Base-by-base conservation (phyloP, 2,888 invertebrate genomes). In the Xylota sylvarum region DNA sequence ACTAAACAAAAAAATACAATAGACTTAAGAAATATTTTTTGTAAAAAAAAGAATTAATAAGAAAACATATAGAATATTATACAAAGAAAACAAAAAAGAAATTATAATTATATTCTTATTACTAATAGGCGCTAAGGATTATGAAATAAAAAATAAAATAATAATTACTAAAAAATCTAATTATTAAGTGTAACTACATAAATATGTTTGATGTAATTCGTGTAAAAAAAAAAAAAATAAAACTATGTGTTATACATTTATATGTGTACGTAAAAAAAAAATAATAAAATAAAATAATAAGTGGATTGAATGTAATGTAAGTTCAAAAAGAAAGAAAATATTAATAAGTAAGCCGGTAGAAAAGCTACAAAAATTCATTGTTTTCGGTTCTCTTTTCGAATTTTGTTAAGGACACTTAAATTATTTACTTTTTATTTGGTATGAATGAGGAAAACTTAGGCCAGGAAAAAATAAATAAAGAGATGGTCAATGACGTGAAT, bases 31-130 rank as follows among this genome's bases (percentile, higher is more conserved):
- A 80, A 60, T 85, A 85, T 85, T 85, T 85, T 85, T 85, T 81
- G 80, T 85, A 81, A 76, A 85, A 80, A n/a, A 80, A 56, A 27
- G 64, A 55, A 77, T 67, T 40, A 40, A 67, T 62, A 55, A 80
- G 32, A n/a, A 65, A 62, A 19, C 19, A n/a, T 50, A 62, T 56
- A 70, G 56, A 65, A 80, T 65, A 76, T 58, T 84, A 84, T 85
- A 76, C 60, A 79, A 65, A 84, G 46, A 46, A 65, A 55, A 77
- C 30, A 43, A 64, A 55, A 74, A 32, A 32, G 48, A 70, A 76
- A 76, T 79, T 76, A 55, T 65, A 65, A 85, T 72, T 85, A 80
- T 85, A 85, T 85, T 85, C 80, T 85, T 85, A 80, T 72, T 85
- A 85, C 85, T 85, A 85, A 85, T 76, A 84, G 84, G 46, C 46